Base-by-base conservation (phyloP, 2,113 vertebrate genomes). In the Dolichallabes microphthalmus region DNA sequence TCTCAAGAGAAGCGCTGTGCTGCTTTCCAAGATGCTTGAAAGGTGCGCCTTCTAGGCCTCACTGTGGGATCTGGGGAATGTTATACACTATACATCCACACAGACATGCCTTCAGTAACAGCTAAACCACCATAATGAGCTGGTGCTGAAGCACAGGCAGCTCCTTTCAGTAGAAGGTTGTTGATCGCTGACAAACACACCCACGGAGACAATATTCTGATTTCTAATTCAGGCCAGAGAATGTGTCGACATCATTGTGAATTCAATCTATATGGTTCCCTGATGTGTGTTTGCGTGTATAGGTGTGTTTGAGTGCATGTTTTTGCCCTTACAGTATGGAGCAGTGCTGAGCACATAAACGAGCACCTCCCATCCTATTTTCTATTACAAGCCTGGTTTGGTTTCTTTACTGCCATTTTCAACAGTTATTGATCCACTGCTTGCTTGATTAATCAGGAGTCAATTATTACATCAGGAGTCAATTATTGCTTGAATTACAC, bases 381-480 rank as follows among this genome's bases (percentile, higher is more conserved):
- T 87, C 61, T 68, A 86, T 79, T 83, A 87, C 88, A 19, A 74
- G 53, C 81, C 78, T 77, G 83, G 52, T 76, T 88, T 86, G 60
- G 45, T 78, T 39, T 75, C 80, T 87, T 85, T 82, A 14, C 79
- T 85, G 83, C 71, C 86, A 83, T 89, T 87, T 87, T 82, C 81
- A 86, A 55, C 84, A 80, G 64, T 80, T 84, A 90, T 88, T 86
- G 88, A 90, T 90, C 88, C 74, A 78, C 78, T 73, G 84, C 61
- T 82, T 89, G 88, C 85, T 76, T 88, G 82, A 88, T 89, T 88
- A 86, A 88, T 85, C 61, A n/a, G n/a, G n/a, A n/a, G 80, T 68
- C 79, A 81, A 66, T 87, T 87, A 87, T 68, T 10, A 60, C 85
- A 89, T 88, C 82, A 85, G 88, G 77, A 88, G 86, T 89, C 85